A percentile compares a stretch with the other conserved stretches of the same genome.
Evolutionary conservation across 2,888 invertebrate species (phyloP).

Genomic region (Cartodere bifasciata): DNA sequence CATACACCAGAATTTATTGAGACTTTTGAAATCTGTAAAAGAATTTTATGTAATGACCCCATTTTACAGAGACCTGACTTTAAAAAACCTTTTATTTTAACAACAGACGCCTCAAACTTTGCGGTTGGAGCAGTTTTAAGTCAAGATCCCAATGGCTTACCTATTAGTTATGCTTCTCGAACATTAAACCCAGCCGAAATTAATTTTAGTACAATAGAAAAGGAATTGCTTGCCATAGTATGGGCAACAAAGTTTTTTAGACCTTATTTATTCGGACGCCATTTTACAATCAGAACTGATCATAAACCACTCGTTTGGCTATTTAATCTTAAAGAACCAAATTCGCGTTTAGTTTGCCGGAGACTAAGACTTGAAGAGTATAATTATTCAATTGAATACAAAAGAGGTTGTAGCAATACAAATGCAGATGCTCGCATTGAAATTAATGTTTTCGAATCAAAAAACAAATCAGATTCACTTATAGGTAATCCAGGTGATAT

Average conservation of each 20-base stretch:
- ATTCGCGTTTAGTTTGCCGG: slow-evolving; percentile 11
- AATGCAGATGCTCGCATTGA: no score
- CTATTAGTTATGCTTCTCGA: slow-evolving; percentile 16
- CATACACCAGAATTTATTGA: slow-evolving; percentile 11
- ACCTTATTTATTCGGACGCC: slow-evolving; percentile 15
- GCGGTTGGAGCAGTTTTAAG: slow-evolving; percentile 16
- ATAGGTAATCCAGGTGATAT: no score
- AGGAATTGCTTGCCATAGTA: slow-evolving; percentile 15
- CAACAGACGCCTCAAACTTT: slow-evolving; percentile 16
- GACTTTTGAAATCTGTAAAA: slow-evolving; percentile 16
- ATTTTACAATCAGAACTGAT: slow-evolving; percentile 15
- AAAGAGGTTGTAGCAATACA: no score
- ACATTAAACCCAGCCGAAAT: slow-evolving; percentile 17
- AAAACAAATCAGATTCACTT: no score
- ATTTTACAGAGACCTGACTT: slow-evolving; percentile 15
- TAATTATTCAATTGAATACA: no score
- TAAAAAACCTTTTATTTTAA: slow-evolving; percentile 15
- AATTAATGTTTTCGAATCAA: no score
- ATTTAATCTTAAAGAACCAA: slow-evolving; percentile 14
- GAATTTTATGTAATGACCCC: slow-evolving; percentile 17
- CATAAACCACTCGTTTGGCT: slow-evolving; percentile 18
- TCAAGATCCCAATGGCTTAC: slow-evolving; percentile 13
- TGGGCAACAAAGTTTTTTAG: slow-evolving; percentile 16
- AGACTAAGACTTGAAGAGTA: slow-evolving; percentile 12
- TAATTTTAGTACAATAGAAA: slow-evolving; percentile 18